Evolutionary conservation across 2,797 vertebrate species (phyloP), one percentile per base, ranked within the genome.

Genomic region (Aulostomus chinensis): DNA sequence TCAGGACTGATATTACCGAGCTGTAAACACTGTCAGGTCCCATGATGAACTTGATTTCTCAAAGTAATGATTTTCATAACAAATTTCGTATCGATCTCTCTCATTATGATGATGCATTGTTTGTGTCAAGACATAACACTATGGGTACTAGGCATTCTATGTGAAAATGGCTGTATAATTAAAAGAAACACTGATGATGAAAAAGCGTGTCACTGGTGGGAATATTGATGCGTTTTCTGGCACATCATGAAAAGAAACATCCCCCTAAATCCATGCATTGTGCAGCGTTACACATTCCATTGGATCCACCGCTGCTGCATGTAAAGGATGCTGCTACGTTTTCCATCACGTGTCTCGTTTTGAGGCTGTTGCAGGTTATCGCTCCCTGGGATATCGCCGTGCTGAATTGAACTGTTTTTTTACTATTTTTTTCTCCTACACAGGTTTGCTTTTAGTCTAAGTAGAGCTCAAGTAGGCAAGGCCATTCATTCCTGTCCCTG

Each of bases 91-190:
- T 65, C 26, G 28, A 71, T 66, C 76, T 13, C 22, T 46, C 47
- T 68, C 60, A 52, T 69, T 57, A 38, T 63, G 52, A 51, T 64
- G 45, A 58, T 74, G 68, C 60, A 64, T 79, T 66, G 58, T 81
- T 82, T 80, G 68, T 82, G 75, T 79, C 78, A 69, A 76, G 51
- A 42, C 66, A 60, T 51, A 65, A 59, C 36, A 43, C 22, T 49
- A 50, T 70, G 61, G 71, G 38, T 68, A 45, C 29, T 42, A 32
- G 58, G 43, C 58, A 49, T 78, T 80, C 42, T 68, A n/a, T 81
- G 76, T 81, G 53, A 70, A 57, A 42, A 69, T 64, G 63, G 73
- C 50, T 73, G 56, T 77, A 31, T 52, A 71, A 85, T 81, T 75
- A 75, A 82, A 84, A 65, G 46, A 73, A 60, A 59, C 55, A 35